These are phyloP conservation scores for Tychaedon coryphoeus DNA, from an alignment of 2,113 vertebrate species.

Conservation along the genomic window DNA sequence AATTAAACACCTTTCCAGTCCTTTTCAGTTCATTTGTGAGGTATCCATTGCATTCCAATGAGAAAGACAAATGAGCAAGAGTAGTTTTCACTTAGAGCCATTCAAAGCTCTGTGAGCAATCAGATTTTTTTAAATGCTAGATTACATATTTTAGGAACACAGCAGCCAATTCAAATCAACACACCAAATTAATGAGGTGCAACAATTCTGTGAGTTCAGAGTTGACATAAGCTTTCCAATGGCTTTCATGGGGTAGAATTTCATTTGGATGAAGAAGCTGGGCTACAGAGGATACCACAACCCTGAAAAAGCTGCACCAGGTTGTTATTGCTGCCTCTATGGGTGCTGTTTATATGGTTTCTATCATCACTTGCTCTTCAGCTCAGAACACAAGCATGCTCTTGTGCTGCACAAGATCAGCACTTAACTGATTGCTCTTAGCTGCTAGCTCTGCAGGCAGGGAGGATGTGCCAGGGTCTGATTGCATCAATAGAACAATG, in stretches of 20 bases:
- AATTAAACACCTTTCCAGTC: slow-evolving; percentile 29
- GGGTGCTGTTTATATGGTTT: not conserved
- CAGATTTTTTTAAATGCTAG: not conserved
- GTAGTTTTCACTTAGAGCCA: not conserved
- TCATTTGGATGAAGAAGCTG: not conserved
- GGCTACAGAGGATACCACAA: not conserved
- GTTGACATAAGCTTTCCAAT: not conserved
- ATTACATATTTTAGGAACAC: not conserved
- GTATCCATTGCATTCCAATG: not conserved
- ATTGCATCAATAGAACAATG: not conserved
- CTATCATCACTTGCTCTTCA: not conserved
- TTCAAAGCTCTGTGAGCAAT: not conserved
- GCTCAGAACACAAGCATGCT: not conserved
- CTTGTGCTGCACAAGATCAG: not conserved
- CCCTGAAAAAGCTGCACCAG: not conserved
- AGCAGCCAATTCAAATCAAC: not conserved
- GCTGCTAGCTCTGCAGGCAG: not conserved
- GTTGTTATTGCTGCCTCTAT: not conserved
- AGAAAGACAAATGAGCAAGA: not conserved
- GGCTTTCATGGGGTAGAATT: not conserved
- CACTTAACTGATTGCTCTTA: not conserved
- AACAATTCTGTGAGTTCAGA: not conserved
- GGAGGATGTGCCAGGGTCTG: rapidly evolving
- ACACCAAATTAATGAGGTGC: not conserved
- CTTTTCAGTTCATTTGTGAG: not conserved